A percentile compares a stretch with the other conserved stretches of the same genome.
Conservation (phyloP, 1,140 invertebrate species). For the Rhynchophorus ferrugineus region DNA sequence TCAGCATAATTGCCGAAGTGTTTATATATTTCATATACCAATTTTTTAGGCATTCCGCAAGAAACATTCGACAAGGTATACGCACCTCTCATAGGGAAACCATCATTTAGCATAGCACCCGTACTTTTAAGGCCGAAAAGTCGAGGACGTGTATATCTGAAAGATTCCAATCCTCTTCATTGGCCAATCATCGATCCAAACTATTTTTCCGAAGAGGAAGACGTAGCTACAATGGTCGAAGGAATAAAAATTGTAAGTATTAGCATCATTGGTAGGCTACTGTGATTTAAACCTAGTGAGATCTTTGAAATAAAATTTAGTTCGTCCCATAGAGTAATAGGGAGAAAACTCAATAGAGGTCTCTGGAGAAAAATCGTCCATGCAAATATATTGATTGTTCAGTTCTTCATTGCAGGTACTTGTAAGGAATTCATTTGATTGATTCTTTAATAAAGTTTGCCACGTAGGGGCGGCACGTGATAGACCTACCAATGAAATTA, state of each 20-base stretch:
- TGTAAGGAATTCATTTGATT: too few species aligned
- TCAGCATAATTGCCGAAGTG: too few species aligned
- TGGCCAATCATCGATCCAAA: constrained; percentile 70
- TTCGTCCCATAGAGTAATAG: too few species aligned
- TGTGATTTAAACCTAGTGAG: too few species aligned
- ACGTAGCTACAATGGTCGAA: constrained; percentile 59
- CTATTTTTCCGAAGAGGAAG: constrained; percentile 61
- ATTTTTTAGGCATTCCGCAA: constrained; percentile 49
- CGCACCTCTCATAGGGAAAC: constrained; percentile 41
- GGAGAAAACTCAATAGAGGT: too few species aligned
- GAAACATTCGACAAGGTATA: constrained; percentile 54
- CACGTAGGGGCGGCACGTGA: too few species aligned
- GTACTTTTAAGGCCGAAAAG: constrained; percentile 68
- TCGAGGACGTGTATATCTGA: constrained; percentile 58
- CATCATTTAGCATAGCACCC: constrained; percentile 58
- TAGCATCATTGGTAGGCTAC: background rate
- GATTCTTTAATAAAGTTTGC: too few species aligned
- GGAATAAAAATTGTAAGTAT: constrained; percentile 60
- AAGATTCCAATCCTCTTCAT: constrained; percentile 59
- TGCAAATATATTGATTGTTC: too few species aligned
- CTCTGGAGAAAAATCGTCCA: background rate
- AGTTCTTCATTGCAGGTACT: too few species aligned
- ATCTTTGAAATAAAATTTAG: too few species aligned
- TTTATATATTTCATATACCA: too few species aligned
- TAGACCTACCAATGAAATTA: too few species aligned